phyloP scores from a whole-genome alignment of 1,140 invertebrate genomes.

The Diploscapter pachys region DNA sequence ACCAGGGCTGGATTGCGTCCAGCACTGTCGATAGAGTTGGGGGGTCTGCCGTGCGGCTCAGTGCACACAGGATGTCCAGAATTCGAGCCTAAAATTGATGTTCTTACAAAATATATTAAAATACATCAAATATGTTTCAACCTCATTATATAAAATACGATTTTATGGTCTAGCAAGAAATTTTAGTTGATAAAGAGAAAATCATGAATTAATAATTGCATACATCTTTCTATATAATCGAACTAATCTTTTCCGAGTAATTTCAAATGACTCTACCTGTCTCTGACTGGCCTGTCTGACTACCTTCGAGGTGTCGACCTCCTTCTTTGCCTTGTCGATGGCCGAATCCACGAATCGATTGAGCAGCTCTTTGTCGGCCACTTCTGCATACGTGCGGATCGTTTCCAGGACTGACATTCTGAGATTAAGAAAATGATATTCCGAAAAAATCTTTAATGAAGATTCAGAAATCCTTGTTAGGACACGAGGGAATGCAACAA shows the following conservation, averaged over 20 bases:
- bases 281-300: background rate
- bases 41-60: slow-evolving; percentile 20
- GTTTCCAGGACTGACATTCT: slow-evolving; percentile 37
- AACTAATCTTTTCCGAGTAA: background rate
- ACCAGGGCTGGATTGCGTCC: slow-evolving; percentile 28
- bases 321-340: slow-evolving; percentile 27
- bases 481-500: too few relatives aligned
- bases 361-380: slow-evolving; percentile 34
- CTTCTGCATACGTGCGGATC: slow-evolving; percentile 34
- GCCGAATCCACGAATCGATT: slow-evolving; percentile 30
- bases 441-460: background rate
- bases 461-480: too few relatives aligned
- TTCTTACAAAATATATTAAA: too few relatives aligned
- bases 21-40: slow-evolving; percentile 25
- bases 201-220: too few relatives aligned
- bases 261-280: background rate
- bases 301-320: background rate
- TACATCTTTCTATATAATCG: background rate
- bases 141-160: background rate
- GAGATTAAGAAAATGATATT: background rate
- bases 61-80: slow-evolving; percentile 36
- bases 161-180: slow-evolving; percentile 3
- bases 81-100: slow-evolving; percentile 31
- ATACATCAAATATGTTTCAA: too few relatives aligned
- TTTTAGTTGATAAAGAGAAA: too few relatives aligned